Evolutionary conservation across 2,888 invertebrate species (phyloP).

Genomic region (Epistrophe eligans): DNA sequence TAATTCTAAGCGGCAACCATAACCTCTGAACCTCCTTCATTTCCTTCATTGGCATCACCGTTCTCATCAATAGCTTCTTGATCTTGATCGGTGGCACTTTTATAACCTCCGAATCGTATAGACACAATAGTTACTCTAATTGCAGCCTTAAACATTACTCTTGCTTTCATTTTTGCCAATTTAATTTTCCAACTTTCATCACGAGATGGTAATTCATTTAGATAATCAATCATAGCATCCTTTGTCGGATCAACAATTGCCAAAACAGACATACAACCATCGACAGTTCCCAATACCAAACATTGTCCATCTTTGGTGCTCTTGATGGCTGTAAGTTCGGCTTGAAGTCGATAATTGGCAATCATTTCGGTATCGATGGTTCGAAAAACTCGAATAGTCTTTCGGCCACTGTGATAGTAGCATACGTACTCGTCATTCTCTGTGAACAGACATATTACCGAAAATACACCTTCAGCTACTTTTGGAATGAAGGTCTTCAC

Average conservation of each 20-base stretch:
- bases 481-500: constrained; percentile 96
- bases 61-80: constrained; percentile 1
- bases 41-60: constrained; percentile 14
- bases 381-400: constrained; percentile 96
- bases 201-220: constrained; percentile 88
- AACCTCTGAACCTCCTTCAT: constrained; percentile 30
- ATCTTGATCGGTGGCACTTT: constrained; percentile 11
- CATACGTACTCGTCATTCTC: constrained; percentile 97
- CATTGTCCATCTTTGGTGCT: constrained; percentile 90
- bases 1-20: constrained; percentile 41
- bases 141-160: constrained; percentile 88
- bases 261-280: constrained; percentile 96
- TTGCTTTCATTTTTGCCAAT: constrained; percentile 87
- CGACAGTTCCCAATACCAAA: constrained; percentile 94
- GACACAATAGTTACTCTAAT: constrained; percentile 87
- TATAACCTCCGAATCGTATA: constrained; percentile 80
- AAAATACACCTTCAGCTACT: constrained; percentile 98
- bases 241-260: constrained; percentile 90
- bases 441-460: constrained; percentile 97
- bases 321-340: constrained; percentile 94
- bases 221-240: constrained; percentile 87
- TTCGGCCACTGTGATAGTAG: constrained; percentile 98
- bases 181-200: constrained; percentile 89
- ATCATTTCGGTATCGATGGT: constrained; percentile 95
- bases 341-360: constrained; percentile 96